phyloP scores from a whole-genome alignment of 2,888 invertebrate species.

The Tetheella fluctuosa region DNA sequence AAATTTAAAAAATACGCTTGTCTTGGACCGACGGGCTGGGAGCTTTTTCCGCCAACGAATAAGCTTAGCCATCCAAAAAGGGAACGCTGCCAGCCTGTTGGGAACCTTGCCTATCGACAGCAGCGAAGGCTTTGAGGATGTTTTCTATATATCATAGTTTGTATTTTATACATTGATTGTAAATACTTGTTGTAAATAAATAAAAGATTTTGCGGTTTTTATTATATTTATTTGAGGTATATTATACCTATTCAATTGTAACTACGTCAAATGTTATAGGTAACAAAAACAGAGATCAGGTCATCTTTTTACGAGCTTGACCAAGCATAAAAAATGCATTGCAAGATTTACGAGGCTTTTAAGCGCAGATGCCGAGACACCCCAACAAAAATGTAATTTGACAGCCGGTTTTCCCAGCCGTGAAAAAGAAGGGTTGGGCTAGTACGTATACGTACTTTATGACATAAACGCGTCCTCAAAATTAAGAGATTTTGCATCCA shows the following conservation, averaged over 20 bases:
- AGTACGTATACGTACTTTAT: conserved; percentile 12
- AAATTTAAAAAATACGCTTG: too few species aligned
- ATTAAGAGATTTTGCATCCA: conserved; percentile 16
- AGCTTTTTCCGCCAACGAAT: too few species aligned
- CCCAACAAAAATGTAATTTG: conserved; percentile 65
- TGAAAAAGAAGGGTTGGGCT: conserved; percentile 42
- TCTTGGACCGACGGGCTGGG: too few species aligned
- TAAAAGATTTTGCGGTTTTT: too few species aligned
- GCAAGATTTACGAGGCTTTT: conserved; percentile 62
- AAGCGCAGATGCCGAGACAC: conserved; percentile 57
- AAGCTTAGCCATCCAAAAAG: too few species aligned
- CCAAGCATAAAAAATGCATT: conserved; percentile 69
- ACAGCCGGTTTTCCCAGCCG: conserved; percentile 45
- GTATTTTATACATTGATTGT: too few species aligned
- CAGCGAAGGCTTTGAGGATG: too few species aligned
- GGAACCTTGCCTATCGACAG: too few species aligned
- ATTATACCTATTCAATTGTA: conserved; percentile 8
- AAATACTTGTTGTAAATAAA: too few species aligned
- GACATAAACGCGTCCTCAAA: conserved; percentile 12
- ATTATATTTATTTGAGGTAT: too few species aligned
- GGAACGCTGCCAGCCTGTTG: too few species aligned
- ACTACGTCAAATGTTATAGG: conserved; percentile 30
- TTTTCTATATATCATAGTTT: too few species aligned
- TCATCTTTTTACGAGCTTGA: conserved; percentile 60
- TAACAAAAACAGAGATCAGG: conserved; percentile 29